Evolutionary conservation across 2,113 vertebrate genomes (phyloP).

Genomic region (Myiopsitta monachus): DNA sequence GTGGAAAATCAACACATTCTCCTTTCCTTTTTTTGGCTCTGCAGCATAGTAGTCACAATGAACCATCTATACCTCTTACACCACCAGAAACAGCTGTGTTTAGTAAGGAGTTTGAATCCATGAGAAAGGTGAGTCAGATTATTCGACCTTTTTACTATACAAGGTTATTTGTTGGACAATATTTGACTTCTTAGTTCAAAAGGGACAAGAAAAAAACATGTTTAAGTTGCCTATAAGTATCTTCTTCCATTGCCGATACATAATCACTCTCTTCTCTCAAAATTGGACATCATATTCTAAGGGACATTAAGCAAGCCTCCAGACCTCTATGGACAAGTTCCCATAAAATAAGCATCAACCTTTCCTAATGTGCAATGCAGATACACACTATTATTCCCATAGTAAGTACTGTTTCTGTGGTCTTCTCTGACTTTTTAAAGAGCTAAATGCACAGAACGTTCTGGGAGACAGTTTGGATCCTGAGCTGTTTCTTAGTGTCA

Average conservation of each 20-base stretch:
- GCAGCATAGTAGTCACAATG: accelerated
- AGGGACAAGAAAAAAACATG: not conserved
- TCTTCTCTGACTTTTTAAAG: not conserved
- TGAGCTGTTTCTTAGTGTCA: not conserved
- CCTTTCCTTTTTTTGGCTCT: not conserved
- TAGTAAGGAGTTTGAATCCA: not conserved
- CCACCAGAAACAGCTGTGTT: not conserved
- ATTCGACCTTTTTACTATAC: not conserved
- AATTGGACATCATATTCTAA: not conserved
- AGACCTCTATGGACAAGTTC: not conserved
- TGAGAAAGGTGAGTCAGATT: not conserved
- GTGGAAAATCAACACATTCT: not conserved
- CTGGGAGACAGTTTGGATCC: not conserved
- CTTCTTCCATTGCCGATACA: not conserved
- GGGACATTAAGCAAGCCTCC: not conserved
- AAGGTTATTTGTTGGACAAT: not conserved
- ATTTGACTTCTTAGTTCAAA: not conserved
- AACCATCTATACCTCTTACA: not conserved
- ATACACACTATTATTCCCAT: not conserved
- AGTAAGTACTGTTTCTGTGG: not conserved
- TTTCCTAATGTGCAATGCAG: not conserved
- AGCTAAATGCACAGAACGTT: not conserved
- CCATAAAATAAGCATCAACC: not conserved
- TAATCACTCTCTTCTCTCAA: not conserved
- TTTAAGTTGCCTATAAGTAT: not conserved